A percentile compares a stretch with the other conserved stretches of the same genome.
Conservation (phyloP, 1,140 invertebrate species). For the Calosoma granatense region DNA sequence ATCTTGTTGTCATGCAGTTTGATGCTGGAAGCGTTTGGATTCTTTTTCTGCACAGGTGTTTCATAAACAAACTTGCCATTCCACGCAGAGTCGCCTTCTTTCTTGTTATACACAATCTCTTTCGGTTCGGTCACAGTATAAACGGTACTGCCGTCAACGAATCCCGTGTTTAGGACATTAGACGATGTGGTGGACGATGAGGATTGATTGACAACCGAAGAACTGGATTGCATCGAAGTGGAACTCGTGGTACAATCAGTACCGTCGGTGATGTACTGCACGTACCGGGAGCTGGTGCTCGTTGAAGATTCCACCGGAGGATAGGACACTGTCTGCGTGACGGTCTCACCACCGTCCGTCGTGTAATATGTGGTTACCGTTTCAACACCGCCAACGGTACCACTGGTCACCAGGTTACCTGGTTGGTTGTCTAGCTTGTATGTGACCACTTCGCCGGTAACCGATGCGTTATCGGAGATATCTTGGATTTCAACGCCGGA, state of each 20-base stretch:
- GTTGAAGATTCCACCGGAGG: conserved; percentile 20
- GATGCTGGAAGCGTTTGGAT: no score
- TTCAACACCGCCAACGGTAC: conserved; percentile 27
- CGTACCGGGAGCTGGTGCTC: conserved; percentile 28
- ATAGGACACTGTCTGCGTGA: background rate
- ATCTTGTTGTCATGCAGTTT: no score
- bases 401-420: conserved; percentile 28
- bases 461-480: conserved; percentile 27
- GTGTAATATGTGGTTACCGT: conserved; percentile 30
- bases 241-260: conserved; percentile 21
- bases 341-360: background rate
- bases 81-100: conserved; percentile 39
- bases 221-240: conserved; percentile 25
- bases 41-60: conserved; percentile 23
- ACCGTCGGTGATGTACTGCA: conserved; percentile 25
- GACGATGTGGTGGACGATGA: conserved; percentile 14
- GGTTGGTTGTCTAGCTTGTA: conserved; percentile 19
- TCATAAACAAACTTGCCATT: conserved; percentile 40
- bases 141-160: conserved; percentile 16
- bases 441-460: conserved; percentile 25
- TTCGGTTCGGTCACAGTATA: conserved; percentile 33
- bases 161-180: conserved; percentile 2
- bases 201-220: conserved; percentile 22
- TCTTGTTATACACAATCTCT: conserved; percentile 29
- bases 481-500: conserved; percentile 30